Conservation (phyloP, 92 coral and sea anemone genomes). For the Diadumene lineata region DNA sequence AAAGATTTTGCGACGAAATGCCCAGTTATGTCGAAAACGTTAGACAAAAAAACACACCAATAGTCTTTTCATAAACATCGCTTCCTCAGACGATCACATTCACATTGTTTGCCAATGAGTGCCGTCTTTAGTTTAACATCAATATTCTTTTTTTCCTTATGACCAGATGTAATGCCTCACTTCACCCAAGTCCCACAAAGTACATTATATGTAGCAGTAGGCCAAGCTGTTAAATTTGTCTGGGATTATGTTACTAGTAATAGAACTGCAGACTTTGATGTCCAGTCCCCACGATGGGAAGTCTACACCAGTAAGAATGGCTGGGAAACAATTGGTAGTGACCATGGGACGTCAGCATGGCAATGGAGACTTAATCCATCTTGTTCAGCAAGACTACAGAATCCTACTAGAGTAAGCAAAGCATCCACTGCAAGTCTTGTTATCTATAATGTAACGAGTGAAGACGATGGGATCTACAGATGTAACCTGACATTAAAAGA, state of each 20-base stretch:
- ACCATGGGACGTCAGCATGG: not conserved
- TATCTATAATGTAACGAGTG: slow-evolving; percentile 5
- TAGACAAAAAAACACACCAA: too few species aligned
- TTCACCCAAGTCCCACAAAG: slow-evolving; percentile 9
- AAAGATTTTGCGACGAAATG: too few species aligned
- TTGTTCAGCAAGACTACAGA: slow-evolving; percentile 7
- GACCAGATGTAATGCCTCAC: not conserved
- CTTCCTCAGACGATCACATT: too few species aligned
- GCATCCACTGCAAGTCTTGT: not conserved
- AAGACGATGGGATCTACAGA: not conserved
- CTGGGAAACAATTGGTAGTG: not conserved
- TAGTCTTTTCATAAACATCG: too few species aligned
- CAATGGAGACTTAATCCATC: not conserved
- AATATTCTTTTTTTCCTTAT: not conserved
- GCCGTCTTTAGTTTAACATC: too few species aligned
- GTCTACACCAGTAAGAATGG: not conserved
- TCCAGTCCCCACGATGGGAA: not conserved
- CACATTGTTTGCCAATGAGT: too few species aligned
- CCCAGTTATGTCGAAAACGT: too few species aligned
- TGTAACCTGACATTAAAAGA: not conserved
- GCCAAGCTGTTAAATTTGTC: not conserved
- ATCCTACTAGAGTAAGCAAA: slow-evolving; percentile 16
- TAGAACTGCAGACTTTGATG: not conserved
- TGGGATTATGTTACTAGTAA: not conserved
- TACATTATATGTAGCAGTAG: not conserved